Base-by-base conservation (phyloP, 2,113 vertebrate genomes). In the Onychostruthus taczanowskii region DNA sequence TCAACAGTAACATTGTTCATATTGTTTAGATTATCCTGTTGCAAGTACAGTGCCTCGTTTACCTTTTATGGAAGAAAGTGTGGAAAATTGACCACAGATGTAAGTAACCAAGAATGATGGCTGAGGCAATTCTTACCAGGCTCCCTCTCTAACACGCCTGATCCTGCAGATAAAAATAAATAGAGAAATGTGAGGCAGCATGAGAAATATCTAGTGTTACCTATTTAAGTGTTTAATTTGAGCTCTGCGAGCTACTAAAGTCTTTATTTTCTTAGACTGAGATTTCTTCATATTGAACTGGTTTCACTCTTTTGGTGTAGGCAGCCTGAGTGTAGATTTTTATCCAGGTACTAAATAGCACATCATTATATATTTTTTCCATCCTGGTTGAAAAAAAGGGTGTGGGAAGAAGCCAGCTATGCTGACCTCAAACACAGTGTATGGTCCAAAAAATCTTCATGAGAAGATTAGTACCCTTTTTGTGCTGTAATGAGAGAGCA, bases 1-100 rank as follows among this genome's bases (percentile, higher is more conserved):
- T 97, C 97, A 98, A 95, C 98, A 98, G 98, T 97, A 98, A 98
- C 98, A 97, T 97, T 98, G 97, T 96, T 97, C 98, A 98, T 98
- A 97, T 98, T 98, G 98, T 98, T 98, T 98, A 98, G 97, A 98
- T 98, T 98, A 98, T 97, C 97, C 96, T 97, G 96, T 97, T 98
- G 98, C 97, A 97, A 98, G 98, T 96, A 98, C 98, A 97, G 98
- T 95, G 97, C 97, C 97, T 98, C 97, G 86, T 98, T 98, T 98
- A 98, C 98, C 98, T 98, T 98, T 98, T 98, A 98, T 98, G 98
- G 98, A 98, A 98, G 98, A 98, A 98, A 98, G 98, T 98, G 97
- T 97, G 97, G 98, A 98, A 98, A 98, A 98, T 98, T 98, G 98
- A 98, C 97, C 97, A 97, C 98, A 98, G 98, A 98, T 98, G 98